Evolutionary conservation across 2,113 vertebrate genomes (phyloP).

Genomic region (Chaetodon auriga): DNA sequence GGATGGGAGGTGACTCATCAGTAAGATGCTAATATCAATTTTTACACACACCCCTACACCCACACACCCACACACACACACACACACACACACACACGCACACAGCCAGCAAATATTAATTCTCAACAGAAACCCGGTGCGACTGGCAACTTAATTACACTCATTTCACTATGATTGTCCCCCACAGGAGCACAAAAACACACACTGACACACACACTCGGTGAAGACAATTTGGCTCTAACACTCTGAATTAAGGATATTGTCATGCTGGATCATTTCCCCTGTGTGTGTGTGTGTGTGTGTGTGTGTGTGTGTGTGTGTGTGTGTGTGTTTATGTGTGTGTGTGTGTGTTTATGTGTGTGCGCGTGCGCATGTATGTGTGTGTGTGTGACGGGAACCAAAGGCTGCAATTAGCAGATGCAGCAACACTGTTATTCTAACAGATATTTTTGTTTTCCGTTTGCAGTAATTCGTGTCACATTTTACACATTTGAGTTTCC

Average conservation of each 20-base stretch:
- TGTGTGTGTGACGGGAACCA: constrained; percentile 18
- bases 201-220: constrained; percentile 38
- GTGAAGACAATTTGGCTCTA: constrained; percentile 52
- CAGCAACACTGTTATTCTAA: constrained; percentile 21
- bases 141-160: constrained; percentile 84
- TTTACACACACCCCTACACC: constrained; percentile 25
- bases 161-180: constrained; percentile 82
- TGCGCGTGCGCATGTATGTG: neutral
- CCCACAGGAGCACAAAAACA: constrained; percentile 71
- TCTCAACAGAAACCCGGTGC: constrained; percentile 72
- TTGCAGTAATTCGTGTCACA: constrained; percentile 29
- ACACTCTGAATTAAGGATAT: constrained; percentile 67
- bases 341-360: neutral
- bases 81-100: constrained; percentile 36
- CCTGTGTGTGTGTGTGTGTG: constrained; percentile 25
- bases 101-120: constrained; percentile 80
- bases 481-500: constrained; percentile 24
- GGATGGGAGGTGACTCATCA: constrained; percentile 66
- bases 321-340: neutral
- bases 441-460: constrained; percentile 9
- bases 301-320: constrained; percentile 11
- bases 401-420: constrained; percentile 51
- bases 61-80: constrained; percentile 28
- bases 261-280: constrained; percentile 72
- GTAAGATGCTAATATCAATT: constrained; percentile 72